Conservation (phyloP, 1,140 invertebrate genomes). For the Leptinotarsa lineolata region DNA sequence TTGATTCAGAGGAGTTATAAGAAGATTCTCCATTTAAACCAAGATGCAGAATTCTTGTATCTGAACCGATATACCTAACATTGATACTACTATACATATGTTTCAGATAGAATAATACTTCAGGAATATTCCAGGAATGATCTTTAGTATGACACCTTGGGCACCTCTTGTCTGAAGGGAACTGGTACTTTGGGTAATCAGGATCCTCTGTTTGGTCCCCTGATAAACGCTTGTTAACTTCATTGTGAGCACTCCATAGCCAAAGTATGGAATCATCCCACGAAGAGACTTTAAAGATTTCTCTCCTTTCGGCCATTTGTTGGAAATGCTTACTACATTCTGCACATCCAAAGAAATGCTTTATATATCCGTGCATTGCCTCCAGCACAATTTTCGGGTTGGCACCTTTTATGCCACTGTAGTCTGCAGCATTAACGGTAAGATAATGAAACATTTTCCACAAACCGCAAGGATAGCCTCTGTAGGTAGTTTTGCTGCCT, state of each 20-base stretch:
- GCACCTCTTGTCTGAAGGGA: slow-evolving; percentile 76
- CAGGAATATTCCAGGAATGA: slow-evolving; percentile 69
- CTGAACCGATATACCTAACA: slow-evolving; percentile 52
- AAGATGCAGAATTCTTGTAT: slow-evolving; percentile 49
- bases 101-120: slow-evolving; percentile 77
- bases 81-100: slow-evolving; percentile 67
- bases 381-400: slow-evolving; percentile 72
- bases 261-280: slow-evolving; percentile 84
- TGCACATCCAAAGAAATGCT: slow-evolving; percentile 91
- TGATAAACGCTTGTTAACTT: slow-evolving; percentile 85
- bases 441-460: slow-evolving; percentile 96
- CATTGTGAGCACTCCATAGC: slow-evolving; percentile 95
- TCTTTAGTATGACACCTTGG: slow-evolving; percentile 67
- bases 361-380: slow-evolving; percentile 87
- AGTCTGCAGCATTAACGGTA: slow-evolving; percentile 76
- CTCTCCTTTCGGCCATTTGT: slow-evolving; percentile 71
- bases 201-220: slow-evolving; percentile 92
- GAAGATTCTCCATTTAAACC: slow-evolving; percentile 28
- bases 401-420: slow-evolving; percentile 53
- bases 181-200: slow-evolving; percentile 85
- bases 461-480: slow-evolving; percentile 94
- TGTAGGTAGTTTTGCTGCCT: slow-evolving; percentile 71
- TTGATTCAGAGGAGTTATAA: slow-evolving; percentile 26
- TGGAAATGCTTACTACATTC: slow-evolving; percentile 90
- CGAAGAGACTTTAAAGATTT: slow-evolving; percentile 69